Percentiles rank a stretch among this genome's conserved stretches.
Evolutionary conservation across 2,113 vertebrate species (phyloP).

Genomic region (Ceyx melanurus): DNA sequence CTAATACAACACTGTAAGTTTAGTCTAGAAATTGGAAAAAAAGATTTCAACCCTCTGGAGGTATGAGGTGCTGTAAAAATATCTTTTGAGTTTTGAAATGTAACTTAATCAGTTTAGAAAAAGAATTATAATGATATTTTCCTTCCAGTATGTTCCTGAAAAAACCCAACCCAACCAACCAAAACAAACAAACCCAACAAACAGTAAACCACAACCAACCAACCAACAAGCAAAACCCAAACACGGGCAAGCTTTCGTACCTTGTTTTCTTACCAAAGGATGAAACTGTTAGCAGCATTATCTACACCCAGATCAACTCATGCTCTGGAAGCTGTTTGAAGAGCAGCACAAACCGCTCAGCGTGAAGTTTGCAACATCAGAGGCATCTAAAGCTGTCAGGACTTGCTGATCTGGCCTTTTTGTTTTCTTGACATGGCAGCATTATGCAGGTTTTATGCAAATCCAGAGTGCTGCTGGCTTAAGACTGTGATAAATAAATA

Average conservation of each 20-base stretch:
- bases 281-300: slow-evolving; percentile 15
- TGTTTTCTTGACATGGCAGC: not conserved
- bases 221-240: not conserved
- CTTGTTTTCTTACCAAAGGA: not conserved
- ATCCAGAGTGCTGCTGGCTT: not conserved
- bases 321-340: not conserved
- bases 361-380: not conserved
- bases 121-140: not conserved
- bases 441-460: not conserved
- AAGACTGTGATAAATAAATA: not conserved
- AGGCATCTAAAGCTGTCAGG: not conserved
- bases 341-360: slow-evolving; percentile 2
- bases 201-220: not conserved
- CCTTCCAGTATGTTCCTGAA: not conserved
- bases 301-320: not conserved
- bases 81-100: not conserved
- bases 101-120: not conserved
- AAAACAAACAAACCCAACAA: not conserved
- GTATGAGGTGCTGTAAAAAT: not conserved
- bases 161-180: not conserved
- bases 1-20: not conserved
- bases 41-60: not conserved
- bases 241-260: fast-evolving
- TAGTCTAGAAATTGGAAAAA: not conserved
- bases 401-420: not conserved